Conservation (phyloP, 2,797 vertebrate genomes). For the Pteronotus mesoamericanus region DNA sequence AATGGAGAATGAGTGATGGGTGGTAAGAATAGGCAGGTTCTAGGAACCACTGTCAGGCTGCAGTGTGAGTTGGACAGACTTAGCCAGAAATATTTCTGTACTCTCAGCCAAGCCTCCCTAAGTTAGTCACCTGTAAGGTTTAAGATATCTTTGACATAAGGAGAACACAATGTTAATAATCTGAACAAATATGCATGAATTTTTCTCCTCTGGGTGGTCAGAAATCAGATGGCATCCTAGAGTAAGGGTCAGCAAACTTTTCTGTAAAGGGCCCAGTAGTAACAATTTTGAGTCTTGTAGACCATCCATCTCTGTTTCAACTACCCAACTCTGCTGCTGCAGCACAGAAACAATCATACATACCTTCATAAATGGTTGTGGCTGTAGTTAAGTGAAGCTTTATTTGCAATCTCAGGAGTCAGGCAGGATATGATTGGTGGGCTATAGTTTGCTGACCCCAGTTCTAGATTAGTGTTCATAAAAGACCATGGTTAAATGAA, state of each 20-base stretch:
- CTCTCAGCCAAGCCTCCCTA: neutral
- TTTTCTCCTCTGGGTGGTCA: neutral
- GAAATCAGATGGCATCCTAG: neutral
- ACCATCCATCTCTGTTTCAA: neutral
- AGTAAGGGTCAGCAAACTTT: neutral
- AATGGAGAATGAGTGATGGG: neutral
- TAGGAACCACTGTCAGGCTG: neutral
- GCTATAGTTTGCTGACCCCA: neutral
- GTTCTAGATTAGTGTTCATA: neutral
- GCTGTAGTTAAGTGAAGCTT: neutral
- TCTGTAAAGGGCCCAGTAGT: neutral
- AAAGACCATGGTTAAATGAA: neutral
- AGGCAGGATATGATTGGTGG: neutral
- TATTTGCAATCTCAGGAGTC: neutral
- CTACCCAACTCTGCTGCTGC: neutral
- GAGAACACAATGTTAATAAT: neutral
- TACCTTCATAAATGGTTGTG: neutral
- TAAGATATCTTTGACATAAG: neutral
- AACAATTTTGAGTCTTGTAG: neutral
- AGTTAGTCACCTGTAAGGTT: neutral
- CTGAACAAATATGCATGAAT: neutral
- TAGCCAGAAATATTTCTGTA: neutral
- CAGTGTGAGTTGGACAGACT: neutral
- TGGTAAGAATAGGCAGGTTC: neutral
- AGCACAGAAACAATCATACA: neutral